A percentile compares a stretch with the other conserved stretches of the same genome.
These are phyloP conservation scores for Tubiluchus corallicola DNA, from an alignment of 2,888 invertebrate genomes.

Conservation along the genomic window DNA sequence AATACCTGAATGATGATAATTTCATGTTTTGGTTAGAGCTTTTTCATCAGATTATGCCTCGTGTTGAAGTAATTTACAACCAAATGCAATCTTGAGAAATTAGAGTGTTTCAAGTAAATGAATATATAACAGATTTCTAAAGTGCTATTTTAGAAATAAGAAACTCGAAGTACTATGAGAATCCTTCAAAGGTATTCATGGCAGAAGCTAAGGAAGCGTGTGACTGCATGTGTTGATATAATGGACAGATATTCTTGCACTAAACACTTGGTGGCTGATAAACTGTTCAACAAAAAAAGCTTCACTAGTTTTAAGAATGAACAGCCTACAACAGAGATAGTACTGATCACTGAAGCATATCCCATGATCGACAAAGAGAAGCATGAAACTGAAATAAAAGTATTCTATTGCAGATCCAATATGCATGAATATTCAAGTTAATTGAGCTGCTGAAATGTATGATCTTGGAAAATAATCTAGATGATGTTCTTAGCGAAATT, in stretches of 20 bases:
- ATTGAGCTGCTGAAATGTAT: slow-evolving; percentile 13
- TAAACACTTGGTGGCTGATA: slow-evolving; percentile 16
- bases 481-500: too few species aligned
- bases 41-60: too few species aligned
- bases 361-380: slow-evolving; percentile 15
- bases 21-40: too few species aligned
- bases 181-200: slow-evolving; percentile 16
- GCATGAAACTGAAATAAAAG: slow-evolving; percentile 16
- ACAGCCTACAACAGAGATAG: slow-evolving; percentile 15
- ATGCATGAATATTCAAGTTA: slow-evolving; percentile 13
- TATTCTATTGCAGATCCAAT: slow-evolving; percentile 17
- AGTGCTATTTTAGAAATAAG: too few species aligned
- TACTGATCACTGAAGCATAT: slow-evolving; percentile 13
- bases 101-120: too few species aligned
- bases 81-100: too few species aligned
- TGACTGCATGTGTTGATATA: slow-evolving; percentile 17
- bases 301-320: slow-evolving; percentile 9
- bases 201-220: slow-evolving; percentile 18
- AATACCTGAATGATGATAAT: too few species aligned
- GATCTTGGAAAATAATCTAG: slow-evolving; percentile 16
- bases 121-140: too few species aligned
- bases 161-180: too few species aligned
- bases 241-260: slow-evolving; percentile 18
- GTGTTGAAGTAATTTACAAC: too few species aligned
- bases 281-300: slow-evolving; percentile 13